A percentile compares a stretch with the other conserved stretches of the same genome.
phyloP scores from a whole-genome alignment of 2,888 invertebrate species.

The Ernsta delagoae region DNA sequence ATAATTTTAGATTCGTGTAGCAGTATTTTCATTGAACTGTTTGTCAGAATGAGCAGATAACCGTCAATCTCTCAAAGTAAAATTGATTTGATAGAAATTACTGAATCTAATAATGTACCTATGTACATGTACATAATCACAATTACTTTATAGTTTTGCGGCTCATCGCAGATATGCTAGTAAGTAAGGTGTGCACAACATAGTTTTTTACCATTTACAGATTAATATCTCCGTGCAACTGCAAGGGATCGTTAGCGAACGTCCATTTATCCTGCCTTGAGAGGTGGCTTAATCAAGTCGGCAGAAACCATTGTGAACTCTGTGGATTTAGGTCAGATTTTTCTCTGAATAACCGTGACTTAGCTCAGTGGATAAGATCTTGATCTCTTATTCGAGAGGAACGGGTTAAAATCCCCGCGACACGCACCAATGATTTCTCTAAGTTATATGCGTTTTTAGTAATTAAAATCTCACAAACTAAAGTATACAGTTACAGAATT shows the following conservation, averaged over 20 bases:
- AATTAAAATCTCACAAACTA: no score
- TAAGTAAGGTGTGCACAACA: neutral
- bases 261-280: slow-evolving; percentile 89
- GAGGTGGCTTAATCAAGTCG: slow-evolving; percentile 89
- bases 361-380: no score
- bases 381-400: no score
- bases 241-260: slow-evolving; percentile 88
- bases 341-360: neutral
- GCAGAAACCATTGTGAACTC: slow-evolving; percentile 88
- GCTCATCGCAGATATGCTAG: neutral
- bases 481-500: no score
- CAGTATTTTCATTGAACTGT: neutral
- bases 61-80: no score
- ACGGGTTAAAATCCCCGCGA: no score
- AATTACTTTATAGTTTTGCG: neutral
- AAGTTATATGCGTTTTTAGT: no score
- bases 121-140: no score
- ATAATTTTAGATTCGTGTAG: neutral
- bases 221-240: slow-evolving; percentile 88
- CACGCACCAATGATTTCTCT: no score
- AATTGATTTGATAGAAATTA: slow-evolving; percentile 1
- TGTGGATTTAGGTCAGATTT: slow-evolving; percentile 85
- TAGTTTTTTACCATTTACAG: slow-evolving; percentile 50
- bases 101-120: no score
- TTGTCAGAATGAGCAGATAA: no score